These are phyloP conservation scores for Lepus oiostolus DNA, from an alignment of 2,797 vertebrate genomes.

Conservation along the genomic window DNA sequence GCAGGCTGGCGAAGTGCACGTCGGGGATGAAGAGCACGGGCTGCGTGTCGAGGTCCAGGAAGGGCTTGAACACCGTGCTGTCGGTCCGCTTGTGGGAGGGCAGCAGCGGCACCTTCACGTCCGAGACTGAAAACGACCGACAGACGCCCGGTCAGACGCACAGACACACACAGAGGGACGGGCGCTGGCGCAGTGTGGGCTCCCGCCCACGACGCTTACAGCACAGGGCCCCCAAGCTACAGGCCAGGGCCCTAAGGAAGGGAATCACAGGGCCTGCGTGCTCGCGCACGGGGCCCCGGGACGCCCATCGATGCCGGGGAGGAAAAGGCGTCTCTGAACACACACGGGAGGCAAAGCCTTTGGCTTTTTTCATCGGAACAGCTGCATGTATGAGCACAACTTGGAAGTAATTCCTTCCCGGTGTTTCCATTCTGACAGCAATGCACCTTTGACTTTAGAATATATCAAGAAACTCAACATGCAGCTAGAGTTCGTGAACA, in stretches of 20 bases:
- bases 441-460: neutral
- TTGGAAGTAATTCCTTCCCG: neutral
- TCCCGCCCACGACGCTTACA: too few species aligned
- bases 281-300: neutral
- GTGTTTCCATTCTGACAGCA: neutral
- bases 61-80: conserved; percentile 96
- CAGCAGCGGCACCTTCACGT: conserved; percentile 94
- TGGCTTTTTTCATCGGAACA: conserved; percentile 34
- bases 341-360: neutral
- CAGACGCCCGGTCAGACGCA: too few species aligned
- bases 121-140: conserved; percentile 89
- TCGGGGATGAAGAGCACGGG: conserved; percentile 99
- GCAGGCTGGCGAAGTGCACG: conserved; percentile 95
- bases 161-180: too few species aligned
- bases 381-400: neutral
- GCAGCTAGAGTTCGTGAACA: neutral
- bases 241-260: neutral
- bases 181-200: too few species aligned
- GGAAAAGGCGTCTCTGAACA: neutral
- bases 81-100: conserved; percentile 95
- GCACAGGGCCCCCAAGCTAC: neutral
- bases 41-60: conserved; percentile 95
- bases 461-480: neutral
- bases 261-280: neutral
- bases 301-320: neutral